Conservation (phyloP, 1,140 invertebrate genomes). For the Danaus melanippus region DNA sequence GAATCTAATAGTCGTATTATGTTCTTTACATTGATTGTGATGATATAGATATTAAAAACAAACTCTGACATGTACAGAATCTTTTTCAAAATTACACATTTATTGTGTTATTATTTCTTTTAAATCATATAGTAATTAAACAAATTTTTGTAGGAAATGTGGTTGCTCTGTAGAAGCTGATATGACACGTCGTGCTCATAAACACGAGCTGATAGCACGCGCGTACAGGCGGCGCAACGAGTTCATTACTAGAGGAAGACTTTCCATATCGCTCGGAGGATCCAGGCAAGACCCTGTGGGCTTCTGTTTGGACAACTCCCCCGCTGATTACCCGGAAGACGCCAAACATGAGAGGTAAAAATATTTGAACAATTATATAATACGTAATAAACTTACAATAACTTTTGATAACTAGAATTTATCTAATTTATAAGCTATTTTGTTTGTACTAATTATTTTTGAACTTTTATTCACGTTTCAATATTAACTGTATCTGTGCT, state of each 20-base stretch:
- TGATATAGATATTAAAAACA: too few species aligned
- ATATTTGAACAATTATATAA: background rate
- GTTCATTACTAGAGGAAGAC: slow-evolving; percentile 84
- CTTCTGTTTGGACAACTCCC: slow-evolving; percentile 81
- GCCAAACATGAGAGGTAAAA: slow-evolving; percentile 53
- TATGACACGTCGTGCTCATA: slow-evolving; percentile 73
- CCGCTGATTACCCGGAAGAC: slow-evolving; percentile 51
- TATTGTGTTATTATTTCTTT: background rate
- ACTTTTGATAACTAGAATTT: slow-evolving; percentile 3
- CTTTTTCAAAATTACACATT: background rate
- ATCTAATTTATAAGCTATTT: background rate
- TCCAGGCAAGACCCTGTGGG: slow-evolving; percentile 92
- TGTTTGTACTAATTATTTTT: too few species aligned
- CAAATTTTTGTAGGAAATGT: slow-evolving; percentile 70
- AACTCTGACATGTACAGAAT: slow-evolving; percentile 1
- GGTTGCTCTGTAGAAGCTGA: slow-evolving; percentile 81
- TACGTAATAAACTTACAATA: background rate
- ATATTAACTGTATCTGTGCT: too few species aligned
- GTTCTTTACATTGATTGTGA: too few species aligned
- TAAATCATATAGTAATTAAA: slow-evolving; percentile 1
- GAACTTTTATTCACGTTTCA: too few species aligned
- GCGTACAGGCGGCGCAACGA: slow-evolving; percentile 91
- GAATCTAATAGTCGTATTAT: too few species aligned
- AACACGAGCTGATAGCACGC: slow-evolving; percentile 92
- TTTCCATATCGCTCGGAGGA: slow-evolving; percentile 89